phyloP scores from a whole-genome alignment of 2,797 vertebrate genomes.

The Pseudochirops corinnae region DNA sequence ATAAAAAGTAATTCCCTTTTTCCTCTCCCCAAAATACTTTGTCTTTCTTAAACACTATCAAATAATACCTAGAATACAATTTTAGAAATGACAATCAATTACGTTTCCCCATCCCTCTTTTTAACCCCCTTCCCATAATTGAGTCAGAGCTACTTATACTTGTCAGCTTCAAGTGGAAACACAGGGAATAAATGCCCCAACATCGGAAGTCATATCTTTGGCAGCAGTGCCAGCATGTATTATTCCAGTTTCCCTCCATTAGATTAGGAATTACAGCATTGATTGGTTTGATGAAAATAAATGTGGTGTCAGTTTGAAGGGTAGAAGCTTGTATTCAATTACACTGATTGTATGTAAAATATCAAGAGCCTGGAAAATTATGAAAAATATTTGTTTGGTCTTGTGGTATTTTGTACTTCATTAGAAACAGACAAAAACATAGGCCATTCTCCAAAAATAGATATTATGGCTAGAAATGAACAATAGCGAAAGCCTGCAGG shows the following conservation, averaged over 20 bases:
- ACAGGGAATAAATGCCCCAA: not conserved
- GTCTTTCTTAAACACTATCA: not conserved
- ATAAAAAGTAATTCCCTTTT: not conserved
- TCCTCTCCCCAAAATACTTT: not conserved
- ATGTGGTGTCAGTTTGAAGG: slow-evolving; percentile 13
- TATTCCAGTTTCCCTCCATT: slow-evolving; percentile 4
- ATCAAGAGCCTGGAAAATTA: not conserved
- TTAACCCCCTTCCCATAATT: not conserved
- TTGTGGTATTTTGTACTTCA: not conserved
- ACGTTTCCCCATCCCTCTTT: not conserved
- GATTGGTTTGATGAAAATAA: slow-evolving; percentile 12
- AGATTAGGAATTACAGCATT: slow-evolving; percentile 13
- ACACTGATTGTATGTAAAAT: not conserved
- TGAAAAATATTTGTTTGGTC: not conserved
- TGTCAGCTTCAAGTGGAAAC: not conserved
- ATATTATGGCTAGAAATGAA: not conserved
- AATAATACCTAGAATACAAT: not conserved
- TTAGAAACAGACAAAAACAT: not conserved
- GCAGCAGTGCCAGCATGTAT: not conserved
- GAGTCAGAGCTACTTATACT: not conserved
- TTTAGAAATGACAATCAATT: not conserved
- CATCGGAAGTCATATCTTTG: slow-evolving; percentile 9
- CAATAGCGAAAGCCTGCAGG: not conserved
- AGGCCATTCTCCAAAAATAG: not conserved
- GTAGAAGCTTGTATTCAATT: not conserved